phyloP scores from a whole-genome alignment of 2,797 vertebrate genomes.

The Vultur gryphus region DNA sequence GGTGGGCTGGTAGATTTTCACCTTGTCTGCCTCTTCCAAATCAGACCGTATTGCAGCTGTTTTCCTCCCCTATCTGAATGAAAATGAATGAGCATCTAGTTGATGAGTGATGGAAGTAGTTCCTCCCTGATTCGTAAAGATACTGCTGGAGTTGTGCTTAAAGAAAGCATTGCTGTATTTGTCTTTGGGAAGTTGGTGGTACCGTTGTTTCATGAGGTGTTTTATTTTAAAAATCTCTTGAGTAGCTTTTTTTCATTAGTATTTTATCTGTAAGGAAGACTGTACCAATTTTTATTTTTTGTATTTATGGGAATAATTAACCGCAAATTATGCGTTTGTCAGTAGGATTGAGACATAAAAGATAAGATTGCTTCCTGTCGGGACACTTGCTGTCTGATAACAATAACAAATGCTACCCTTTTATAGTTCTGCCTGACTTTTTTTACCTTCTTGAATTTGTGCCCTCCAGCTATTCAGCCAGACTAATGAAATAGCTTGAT shows the following conservation, averaged over 20 bases:
- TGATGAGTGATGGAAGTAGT: not conserved
- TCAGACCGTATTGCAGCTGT: not conserved
- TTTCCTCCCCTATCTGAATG: not conserved
- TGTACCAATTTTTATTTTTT: not conserved
- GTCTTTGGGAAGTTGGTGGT: not conserved
- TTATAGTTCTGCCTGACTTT: not conserved
- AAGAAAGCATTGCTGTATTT: not conserved
- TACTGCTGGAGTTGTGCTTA: not conserved
- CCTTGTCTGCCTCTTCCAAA: not conserved
- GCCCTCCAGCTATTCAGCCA: not conserved
- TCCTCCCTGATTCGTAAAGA: not conserved
- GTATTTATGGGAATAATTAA: not conserved
- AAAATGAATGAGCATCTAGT: not conserved
- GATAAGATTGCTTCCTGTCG: not conserved
- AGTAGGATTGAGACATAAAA: not conserved
- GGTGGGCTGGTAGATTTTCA: not conserved
- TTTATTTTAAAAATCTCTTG: not conserved
- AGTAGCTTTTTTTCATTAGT: not conserved
- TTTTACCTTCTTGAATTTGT: not conserved
- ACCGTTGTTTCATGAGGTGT: not conserved
- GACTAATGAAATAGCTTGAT: not conserved
- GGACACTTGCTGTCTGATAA: not conserved
- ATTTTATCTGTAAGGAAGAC: not conserved
- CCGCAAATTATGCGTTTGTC: rapidly evolving
- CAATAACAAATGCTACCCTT: not conserved